Conservation (phyloP, 1,140 invertebrate genomes). For the Gyrodactylus bullatarudis region DNA sequence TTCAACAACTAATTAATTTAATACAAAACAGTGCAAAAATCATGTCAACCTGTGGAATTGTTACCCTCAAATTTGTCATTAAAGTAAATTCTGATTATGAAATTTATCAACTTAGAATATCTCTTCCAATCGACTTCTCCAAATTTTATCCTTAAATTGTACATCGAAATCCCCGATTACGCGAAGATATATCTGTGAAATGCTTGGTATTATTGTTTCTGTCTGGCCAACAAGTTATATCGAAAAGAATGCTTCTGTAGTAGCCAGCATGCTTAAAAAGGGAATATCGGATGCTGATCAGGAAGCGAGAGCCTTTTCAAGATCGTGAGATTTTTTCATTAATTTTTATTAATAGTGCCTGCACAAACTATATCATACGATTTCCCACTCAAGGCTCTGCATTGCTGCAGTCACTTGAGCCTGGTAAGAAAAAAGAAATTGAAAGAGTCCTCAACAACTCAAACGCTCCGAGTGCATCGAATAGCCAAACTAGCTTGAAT, state of each 20-base stretch:
- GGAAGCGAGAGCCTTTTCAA: not conserved
- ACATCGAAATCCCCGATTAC: not conserved
- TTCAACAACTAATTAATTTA: conserved; percentile 48
- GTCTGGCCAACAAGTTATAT: not conserved
- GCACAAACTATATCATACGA: not conserved
- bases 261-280: not conserved
- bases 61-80: conserved; percentile 56
- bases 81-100: conserved; percentile 18
- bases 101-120: conserved; percentile 2
- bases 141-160: not conserved
- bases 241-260: not conserved
- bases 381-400: not conserved
- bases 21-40: conserved; percentile 85
- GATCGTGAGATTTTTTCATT: not conserved
- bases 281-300: conserved; percentile 4
- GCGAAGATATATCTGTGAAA: not conserved
- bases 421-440: not conserved
- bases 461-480: not conserved
- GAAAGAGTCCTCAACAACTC: not conserved
- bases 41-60: conserved; percentile 51
- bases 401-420: not conserved
- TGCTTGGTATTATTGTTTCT: not conserved
- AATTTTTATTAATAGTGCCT: not conserved
- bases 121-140: not conserved
- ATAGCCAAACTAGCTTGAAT: not conserved